phyloP scores from a whole-genome alignment of 1,140 invertebrate species.

The Physella acuta region DNA sequence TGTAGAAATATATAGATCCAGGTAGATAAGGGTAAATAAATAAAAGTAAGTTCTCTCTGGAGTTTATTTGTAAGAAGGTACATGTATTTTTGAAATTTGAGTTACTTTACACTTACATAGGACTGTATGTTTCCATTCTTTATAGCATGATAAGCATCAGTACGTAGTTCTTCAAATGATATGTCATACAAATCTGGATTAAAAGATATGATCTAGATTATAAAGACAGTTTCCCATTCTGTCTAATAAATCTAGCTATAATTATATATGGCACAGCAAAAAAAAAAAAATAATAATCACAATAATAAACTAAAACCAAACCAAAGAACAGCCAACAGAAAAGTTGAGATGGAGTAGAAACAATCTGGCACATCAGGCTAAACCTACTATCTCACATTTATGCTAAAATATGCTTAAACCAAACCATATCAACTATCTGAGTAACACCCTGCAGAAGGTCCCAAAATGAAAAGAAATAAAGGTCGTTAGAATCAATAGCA shows the following conservation, averaged over 20 bases:
- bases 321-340: no score
- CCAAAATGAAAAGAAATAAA: no score
- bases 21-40: background rate
- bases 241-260: background rate
- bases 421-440: no score
- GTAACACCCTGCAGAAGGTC: no score
- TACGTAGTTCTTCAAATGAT: constrained; percentile 7
- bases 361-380: no score
- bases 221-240: background rate
- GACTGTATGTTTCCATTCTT: constrained; percentile 6
- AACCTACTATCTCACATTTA: no score
- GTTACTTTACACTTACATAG: constrained; percentile 12
- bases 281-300: no score
- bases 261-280: background rate
- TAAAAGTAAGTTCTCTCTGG: background rate
- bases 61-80: background rate
- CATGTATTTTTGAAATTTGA: background rate
- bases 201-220: background rate
- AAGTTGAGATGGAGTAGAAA: no score
- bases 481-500: no score
- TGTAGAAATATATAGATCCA: background rate
- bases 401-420: no score
- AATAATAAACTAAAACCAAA: no score
- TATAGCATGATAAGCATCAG: constrained; percentile 16
- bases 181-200: constrained; percentile 13